Base-by-base conservation (phyloP, 1,140 invertebrate genomes). In the Mamestra configurata region DNA sequence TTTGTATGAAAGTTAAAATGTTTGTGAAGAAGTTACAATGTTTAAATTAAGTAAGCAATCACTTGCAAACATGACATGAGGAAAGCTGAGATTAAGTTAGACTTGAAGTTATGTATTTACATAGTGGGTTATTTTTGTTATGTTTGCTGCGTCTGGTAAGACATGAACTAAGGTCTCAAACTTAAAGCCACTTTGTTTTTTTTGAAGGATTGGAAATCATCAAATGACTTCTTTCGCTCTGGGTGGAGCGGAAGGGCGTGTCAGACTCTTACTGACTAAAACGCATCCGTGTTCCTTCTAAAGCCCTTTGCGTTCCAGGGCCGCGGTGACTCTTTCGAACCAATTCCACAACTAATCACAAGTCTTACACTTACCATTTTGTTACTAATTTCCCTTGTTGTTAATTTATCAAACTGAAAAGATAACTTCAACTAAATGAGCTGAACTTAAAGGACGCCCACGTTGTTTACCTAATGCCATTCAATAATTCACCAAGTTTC, bases 401-500 rank as follows among this genome's bases (percentile, higher is more conserved):
- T 35, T n/a, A 35, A 61, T 64, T 64, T 22, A 27, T 51, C 66
- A 49, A 31, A 27, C 7, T 70, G 66, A 43, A 73, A 73, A 73
- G 18, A 37, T 20, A 15, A 57, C 31, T 31, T 53, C 11, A 59
- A 40, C 4, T 4, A 57, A 53, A 59, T 55, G 35, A 51, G 24
- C 13, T 71, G 18, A 13, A 43, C 20, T 37, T 24, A 64, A 73
- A 73, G 20, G 0, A 37, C 49, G 15, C 53, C 37, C 20, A 57
- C 31, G 24, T 18, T 49, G 46, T 53, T 35, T 53, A 53, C 49
- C 53, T 35, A 59, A 43, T 59, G 43, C 71, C 31, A 40, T 73
- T 73, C 71, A 73, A 73, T 73, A 59, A 73, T 73, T 73, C 51
- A 73, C 53, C 31, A 71, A 49, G 40, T 46, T 66, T 43, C 24